Evolutionary conservation across 2,888 invertebrate genomes (phyloP), one percentile per base, ranked within the genome.

Genomic region (Ormyrus rosae): DNA sequence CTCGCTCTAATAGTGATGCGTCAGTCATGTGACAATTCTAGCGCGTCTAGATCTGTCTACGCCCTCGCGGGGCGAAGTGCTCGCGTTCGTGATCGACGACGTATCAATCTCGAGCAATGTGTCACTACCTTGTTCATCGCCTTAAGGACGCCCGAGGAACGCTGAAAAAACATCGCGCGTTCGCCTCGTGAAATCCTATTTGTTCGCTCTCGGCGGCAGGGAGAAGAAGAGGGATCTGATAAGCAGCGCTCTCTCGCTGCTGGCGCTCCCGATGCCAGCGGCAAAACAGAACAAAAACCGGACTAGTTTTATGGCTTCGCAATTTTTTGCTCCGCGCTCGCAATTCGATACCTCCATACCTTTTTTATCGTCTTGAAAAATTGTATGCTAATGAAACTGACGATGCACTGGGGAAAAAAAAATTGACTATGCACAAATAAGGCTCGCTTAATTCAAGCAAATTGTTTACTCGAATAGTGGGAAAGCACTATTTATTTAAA

Each of bases 31-130:
- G 63, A 56, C 70, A 50, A 80, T 64, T 48, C 58, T 53, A 71
- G 67, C 53, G 67, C 74, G 55, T 58, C 74, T 67, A 56, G 77
- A 77, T 77, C 71, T 65, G 78, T 71, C 64, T 71, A 48, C 70
- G 51, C 61, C 64, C 70, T 71, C 64, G 45, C 64, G 45, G 50
- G 45, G 50, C n/a, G 45, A 11, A 13, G 10, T 61, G 45, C 34
- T 3, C n/a, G 10, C 51, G 51, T 34, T 56, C 67, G 74, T 81
- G 81, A 81, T 78, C 81, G 78, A 81, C 81, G 78, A 78, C 81
- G 74, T 81, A 81, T 81, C 81, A 81, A 75, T 81, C 81, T 78
- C 74, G 61, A 68, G 78, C 61, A 81, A 78, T 81, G 80, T 77
- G 81, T 81, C 78, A 75, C 78, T 65, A 77, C 56, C 73, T 74